phyloP scores from a whole-genome alignment of 2,113 vertebrate species.

The Melanerpes formicivorus region DNA sequence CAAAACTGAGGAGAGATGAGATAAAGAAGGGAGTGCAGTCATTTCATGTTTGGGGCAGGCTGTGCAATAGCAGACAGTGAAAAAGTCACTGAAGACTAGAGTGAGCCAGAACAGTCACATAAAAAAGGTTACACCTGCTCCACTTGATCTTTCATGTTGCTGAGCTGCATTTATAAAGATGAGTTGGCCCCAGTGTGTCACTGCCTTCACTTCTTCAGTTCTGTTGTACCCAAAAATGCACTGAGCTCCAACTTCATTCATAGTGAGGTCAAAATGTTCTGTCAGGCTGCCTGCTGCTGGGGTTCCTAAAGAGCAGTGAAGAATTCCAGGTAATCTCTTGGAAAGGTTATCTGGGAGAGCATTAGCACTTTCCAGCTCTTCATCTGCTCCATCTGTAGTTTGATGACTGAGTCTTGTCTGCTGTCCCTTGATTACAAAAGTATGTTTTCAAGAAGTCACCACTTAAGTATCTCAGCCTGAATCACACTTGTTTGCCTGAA shows the following conservation, averaged over 20 bases:
- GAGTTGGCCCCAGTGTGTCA: neutral
- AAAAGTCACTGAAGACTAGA: neutral
- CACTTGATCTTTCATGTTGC: neutral
- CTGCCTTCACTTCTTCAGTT: neutral
- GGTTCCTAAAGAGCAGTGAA: neutral
- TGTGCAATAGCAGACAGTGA: neutral
- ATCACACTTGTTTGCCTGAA: neutral
- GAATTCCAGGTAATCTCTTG: neutral
- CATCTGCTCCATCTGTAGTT: neutral
- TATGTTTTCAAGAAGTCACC: neutral
- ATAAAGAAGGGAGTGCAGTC: neutral
- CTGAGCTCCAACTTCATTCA: fast-evolving
- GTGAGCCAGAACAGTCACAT: neutral
- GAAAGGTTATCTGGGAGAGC: neutral
- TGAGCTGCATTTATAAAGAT: neutral
- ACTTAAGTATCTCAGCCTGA: neutral
- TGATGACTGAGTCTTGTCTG: neutral
- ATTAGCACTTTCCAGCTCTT: neutral
- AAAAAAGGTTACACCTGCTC: neutral
- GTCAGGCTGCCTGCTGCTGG: neutral
- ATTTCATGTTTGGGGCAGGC: neutral
- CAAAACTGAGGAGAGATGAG: neutral
- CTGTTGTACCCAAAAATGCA: neutral
- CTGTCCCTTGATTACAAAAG: neutral
- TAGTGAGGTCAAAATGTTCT: neutral